These are phyloP conservation scores for Glomeris maerens DNA, from an alignment of 1,140 invertebrate species.

Conservation along the genomic window DNA sequence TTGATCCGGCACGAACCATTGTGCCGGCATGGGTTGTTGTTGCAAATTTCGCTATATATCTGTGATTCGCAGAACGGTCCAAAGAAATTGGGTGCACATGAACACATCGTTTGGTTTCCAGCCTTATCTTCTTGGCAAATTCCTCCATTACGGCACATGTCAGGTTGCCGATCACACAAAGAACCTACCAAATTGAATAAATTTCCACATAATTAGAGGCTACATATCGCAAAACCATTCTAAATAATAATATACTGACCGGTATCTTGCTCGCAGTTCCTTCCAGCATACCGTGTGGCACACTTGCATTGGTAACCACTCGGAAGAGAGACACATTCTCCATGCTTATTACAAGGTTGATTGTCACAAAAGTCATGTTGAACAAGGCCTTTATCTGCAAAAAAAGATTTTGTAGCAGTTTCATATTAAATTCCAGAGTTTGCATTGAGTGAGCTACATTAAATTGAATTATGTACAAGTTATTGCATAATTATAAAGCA, in stretches of 20 bases:
- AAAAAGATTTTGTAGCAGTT: slow-evolving; percentile 3
- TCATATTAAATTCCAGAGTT: not conserved
- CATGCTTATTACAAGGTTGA: slow-evolving; percentile 65
- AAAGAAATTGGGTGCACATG: slow-evolving; percentile 36
- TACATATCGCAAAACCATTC: slow-evolving; percentile 18
- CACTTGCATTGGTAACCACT: slow-evolving; percentile 66
- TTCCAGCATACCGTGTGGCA: slow-evolving; percentile 57
- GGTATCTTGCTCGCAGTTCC: slow-evolving; percentile 66
- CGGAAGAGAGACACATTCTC: slow-evolving; percentile 46
- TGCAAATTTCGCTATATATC: not conserved
- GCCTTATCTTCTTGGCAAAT: slow-evolving; percentile 21
- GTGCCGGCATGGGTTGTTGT: not conserved
- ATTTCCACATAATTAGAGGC: not conserved
- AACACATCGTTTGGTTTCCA: slow-evolving; percentile 32
- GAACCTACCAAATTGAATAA: slow-evolving; percentile 16
- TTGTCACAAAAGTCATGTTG: slow-evolving; percentile 44
- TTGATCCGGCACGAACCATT: not conserved
- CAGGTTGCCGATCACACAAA: slow-evolving; percentile 12
- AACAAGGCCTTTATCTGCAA: slow-evolving; percentile 20
- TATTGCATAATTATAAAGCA: slow-evolving; percentile 1
- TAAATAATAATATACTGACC: slow-evolving; percentile 35
- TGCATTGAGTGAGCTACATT: not conserved
- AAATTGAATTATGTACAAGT: not conserved
- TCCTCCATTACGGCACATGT: slow-evolving; percentile 20
- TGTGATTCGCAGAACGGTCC: slow-evolving; percentile 20